Base-by-base conservation (phyloP, 2,797 vertebrate species). In the Scolopax rusticola region DNA sequence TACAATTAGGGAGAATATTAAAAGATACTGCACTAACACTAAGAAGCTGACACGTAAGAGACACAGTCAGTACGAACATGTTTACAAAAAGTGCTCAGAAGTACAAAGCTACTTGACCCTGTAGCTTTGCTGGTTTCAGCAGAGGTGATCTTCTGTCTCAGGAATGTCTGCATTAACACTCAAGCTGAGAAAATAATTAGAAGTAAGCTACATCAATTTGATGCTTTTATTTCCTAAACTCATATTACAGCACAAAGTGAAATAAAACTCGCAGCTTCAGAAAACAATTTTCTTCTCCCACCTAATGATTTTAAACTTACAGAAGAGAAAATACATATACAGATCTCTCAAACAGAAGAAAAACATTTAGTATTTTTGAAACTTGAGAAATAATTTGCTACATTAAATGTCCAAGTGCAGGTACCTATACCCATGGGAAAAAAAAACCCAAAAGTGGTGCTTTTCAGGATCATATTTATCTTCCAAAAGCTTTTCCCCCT, bases 81-180 rank as follows among this genome's bases (percentile, higher is more conserved):
- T 94, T 93, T 77, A 75, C 48, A 56, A 16, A 13, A 60, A 78
- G 32, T 12, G 23, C 43, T 82, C 65, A 36, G 32, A 53, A 92
- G 68, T 36, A 75, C 41, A 48, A 54, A 76, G 63, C 56, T 84
- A 75, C 56, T 86, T 88, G 91, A 95, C 76, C 76, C 50, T 0
- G 0, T 5, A 79, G 43, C 54, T 81, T 43, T 78, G 76, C 83
- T 91, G 76, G 24, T 61, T 88, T 88, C 82, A 86, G 50, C 24
- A 90, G 57, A 65, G 18, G 17, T 89, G 84, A 97, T 84, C 69
- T 81, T 84, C 33, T 75, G 33, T 28, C 50, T 95, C 81, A 89
- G 94, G 94, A 94, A 92, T 79, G 80, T 40, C 77, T 84, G 30
- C 25, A 73, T n/a, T 61, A 84, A 54, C 40, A 83, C 45, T 78